These are phyloP conservation scores for Kradibia gibbosae DNA, from an alignment of 1,140 invertebrate genomes.

Conservation along the genomic window DNA sequence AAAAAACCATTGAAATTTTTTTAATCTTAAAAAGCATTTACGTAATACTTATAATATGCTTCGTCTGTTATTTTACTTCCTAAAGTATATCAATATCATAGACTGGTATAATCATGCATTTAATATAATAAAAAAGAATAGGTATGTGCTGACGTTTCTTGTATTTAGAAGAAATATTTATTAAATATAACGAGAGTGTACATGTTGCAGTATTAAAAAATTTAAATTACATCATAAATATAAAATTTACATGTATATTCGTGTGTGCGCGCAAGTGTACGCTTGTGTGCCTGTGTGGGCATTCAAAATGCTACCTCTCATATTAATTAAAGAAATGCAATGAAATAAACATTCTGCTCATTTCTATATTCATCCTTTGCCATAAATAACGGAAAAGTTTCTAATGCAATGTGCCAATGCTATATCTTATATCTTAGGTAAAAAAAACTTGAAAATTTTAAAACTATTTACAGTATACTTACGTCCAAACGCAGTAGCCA, in stretches of 20 bases:
- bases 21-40: no score
- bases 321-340: constrained; percentile 15
- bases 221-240: not conserved
- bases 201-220: not conserved
- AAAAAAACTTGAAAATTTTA: constrained; percentile 27
- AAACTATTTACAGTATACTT: constrained; percentile 25
- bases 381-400: constrained; percentile 32
- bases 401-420: constrained; percentile 9
- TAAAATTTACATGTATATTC: not conserved
- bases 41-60: no score
- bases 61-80: no score
- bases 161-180: not conserved
- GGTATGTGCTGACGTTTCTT: not conserved
- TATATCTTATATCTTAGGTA: constrained; percentile 1
- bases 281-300: no score
- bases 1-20: no score
- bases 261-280: no score
- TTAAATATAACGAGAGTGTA: not conserved
- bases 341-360: constrained; percentile 8
- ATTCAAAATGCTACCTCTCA: not conserved
- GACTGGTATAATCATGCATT: no score
- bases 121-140: not conserved
- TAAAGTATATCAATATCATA: no score
- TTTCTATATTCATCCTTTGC: constrained; percentile 6
- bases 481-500: constrained; percentile 2